Conservation (phyloP, 2,888 invertebrate species). For the Amblyteles armatorius region DNA sequence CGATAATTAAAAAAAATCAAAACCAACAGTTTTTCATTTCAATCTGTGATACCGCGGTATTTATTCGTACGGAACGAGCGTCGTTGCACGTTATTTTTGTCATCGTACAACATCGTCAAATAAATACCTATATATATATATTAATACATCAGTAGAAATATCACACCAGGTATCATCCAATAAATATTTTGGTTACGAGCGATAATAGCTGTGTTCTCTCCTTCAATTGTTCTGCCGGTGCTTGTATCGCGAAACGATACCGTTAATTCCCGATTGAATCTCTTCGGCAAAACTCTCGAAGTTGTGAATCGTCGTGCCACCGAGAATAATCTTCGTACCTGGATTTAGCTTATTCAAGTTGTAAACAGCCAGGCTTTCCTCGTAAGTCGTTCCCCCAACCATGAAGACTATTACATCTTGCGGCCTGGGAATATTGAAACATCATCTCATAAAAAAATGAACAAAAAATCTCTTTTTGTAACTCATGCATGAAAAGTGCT, state of each 20-base stretch:
- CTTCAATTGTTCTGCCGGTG: constrained; percentile 74
- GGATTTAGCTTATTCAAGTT: constrained; percentile 91
- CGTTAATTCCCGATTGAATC: constrained; percentile 89
- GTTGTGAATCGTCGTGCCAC: constrained; percentile 97
- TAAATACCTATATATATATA: constrained; percentile 60
- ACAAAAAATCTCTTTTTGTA: constrained; percentile 3
- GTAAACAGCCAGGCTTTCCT: constrained; percentile 95
- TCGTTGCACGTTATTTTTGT: constrained; percentile 39
- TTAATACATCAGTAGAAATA: constrained; percentile 66
- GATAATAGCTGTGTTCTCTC: constrained; percentile 29
- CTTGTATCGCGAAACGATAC: constrained; percentile 88
- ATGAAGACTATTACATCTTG: constrained; percentile 98
- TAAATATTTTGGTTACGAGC: constrained; percentile 73
- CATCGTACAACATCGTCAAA: constrained; percentile 56
- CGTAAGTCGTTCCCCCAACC: constrained; percentile 98
- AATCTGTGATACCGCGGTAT: constrained; percentile 52
- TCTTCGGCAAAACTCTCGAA: constrained; percentile 92
- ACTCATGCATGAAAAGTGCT: too few species aligned
- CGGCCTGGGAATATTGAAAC: constrained; percentile 86
- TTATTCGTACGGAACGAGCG: constrained; percentile 47
- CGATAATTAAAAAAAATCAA: constrained; percentile 5
- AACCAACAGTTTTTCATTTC: constrained; percentile 45
- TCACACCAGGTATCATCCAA: constrained; percentile 67
- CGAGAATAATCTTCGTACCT: constrained; percentile 92
- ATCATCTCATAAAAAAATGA: constrained; percentile 28